Evolutionary conservation across 2,888 invertebrate genomes (phyloP).

Genomic region (Halocaridina rubra): DNA sequence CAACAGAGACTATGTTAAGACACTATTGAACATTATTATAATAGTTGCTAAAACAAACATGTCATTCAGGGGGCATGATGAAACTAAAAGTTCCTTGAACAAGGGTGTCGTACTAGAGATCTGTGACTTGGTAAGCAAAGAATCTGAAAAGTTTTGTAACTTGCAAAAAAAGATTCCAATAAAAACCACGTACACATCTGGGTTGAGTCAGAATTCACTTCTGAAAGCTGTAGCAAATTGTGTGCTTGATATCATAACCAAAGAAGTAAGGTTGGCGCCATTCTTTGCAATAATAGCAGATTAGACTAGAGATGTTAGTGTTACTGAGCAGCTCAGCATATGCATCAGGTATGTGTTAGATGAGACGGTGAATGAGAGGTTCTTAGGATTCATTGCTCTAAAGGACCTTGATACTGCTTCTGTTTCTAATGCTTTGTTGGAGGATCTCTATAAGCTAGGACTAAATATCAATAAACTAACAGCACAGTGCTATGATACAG

Average conservation of each 20-base stretch:
- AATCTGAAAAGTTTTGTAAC: background rate
- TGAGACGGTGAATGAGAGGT: slow-evolving; percentile 11
- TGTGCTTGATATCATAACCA: background rate
- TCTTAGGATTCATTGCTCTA: background rate
- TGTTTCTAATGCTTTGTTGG: slow-evolving; percentile 6
- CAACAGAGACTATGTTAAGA: background rate
- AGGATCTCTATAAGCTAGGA: background rate
- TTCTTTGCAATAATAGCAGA: background rate
- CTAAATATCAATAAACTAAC: too few relatives aligned
- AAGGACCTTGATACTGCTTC: background rate
- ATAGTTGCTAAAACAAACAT: background rate
- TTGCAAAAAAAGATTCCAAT: background rate
- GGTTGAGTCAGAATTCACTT: background rate
- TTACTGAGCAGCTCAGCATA: background rate
- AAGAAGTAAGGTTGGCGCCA: background rate
- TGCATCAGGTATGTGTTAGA: too few relatives aligned
- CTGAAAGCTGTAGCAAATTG: background rate
- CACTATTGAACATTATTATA: background rate
- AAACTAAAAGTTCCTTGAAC: background rate
- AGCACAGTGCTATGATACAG: slow-evolving; percentile 18
- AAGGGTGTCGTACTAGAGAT: background rate
- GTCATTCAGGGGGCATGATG: background rate
- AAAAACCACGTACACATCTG: background rate
- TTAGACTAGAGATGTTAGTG: background rate
- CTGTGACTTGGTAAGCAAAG: background rate